Base-by-base conservation (phyloP, 2,113 vertebrate species). In the Sciurus niger region DNA sequence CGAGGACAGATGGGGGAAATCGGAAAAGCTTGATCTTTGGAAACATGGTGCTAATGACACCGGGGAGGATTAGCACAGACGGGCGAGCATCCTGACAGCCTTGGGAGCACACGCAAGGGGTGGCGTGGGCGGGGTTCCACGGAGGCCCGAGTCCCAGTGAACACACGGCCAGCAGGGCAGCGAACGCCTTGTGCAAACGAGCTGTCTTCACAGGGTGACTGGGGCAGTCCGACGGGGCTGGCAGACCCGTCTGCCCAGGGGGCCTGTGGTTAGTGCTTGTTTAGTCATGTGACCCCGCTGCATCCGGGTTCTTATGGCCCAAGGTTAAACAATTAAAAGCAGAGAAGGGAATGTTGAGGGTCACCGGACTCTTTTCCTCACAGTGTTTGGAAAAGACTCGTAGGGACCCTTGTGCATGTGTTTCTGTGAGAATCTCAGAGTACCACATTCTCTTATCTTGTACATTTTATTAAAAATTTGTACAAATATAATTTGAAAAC, bases 11-110 rank as follows among this genome's bases (percentile, higher is more conserved):
- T 43, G 91, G 88, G n/a, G 48, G n/a, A 87, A 74, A 60, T 9
- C 40, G 78, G 37, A n/a, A 34, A 1, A 40, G 93, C 93, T 88
- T 73, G 85, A 82, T 88, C 85, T 94, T 65, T 65, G 89, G 94
- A 65, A 92, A 85, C 72, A 6, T 0, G 70, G 80, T 25, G 82
- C 89, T 94, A 53, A 94, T 63, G 34, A 88, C 65, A 80, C 89
- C 85, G 72, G 74, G 63, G 84, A 93, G 78, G 65, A 34, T 84
- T 76, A 37, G 65, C 58, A 14, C 7, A 74, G n/a, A 4, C 0
- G 37, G 37, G 6, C 0, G 6, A 18, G 65, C 46, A 18, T 13
- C 30, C 1, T 1, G 48, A 9, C 80, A 12, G 43, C 8, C 34
- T 82, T 83, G 46, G 12, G 28, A 70, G 8, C 73, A 43, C 1